Evolutionary conservation across 2,888 invertebrate genomes (phyloP).

Genomic region (Esperia sulphurella): DNA sequence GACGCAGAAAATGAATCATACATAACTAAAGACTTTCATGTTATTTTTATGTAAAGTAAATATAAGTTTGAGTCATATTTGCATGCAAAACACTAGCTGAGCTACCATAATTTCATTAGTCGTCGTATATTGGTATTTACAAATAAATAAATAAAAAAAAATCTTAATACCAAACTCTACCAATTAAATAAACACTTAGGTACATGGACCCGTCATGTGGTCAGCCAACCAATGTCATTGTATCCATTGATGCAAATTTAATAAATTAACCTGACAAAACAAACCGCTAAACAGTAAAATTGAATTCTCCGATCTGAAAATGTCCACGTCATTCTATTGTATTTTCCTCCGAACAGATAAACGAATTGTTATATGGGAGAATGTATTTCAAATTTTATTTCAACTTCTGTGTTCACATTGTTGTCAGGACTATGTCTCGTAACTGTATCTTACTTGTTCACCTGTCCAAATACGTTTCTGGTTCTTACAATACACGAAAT

Average conservation of each 20-base stretch:
- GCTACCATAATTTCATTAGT: too few species aligned
- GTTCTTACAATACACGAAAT: background rate
- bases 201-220: background rate
- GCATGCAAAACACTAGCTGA: too few species aligned
- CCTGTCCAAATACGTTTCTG: background rate
- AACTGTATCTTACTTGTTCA: background rate
- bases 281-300: slow-evolving; percentile 32
- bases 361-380: slow-evolving; percentile 3
- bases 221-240: background rate
- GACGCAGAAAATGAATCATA: too few species aligned
- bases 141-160: too few species aligned
- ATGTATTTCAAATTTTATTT: background rate
- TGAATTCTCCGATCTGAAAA: slow-evolving; percentile 23
- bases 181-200: background rate
- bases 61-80: too few species aligned
- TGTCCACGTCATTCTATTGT: slow-evolving; percentile 23
- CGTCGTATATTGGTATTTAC: too few species aligned
- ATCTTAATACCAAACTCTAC: background rate
- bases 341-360: slow-evolving; percentile 17
- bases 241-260: slow-evolving; percentile 25
- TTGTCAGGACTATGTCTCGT: background rate
- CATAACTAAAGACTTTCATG: too few species aligned
- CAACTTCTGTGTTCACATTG: background rate
- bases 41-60: too few species aligned
- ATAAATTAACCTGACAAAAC: slow-evolving; percentile 46